Base-by-base conservation (phyloP, 92 coral and sea anemone species). In the Epizoanthus ramosus region DNA sequence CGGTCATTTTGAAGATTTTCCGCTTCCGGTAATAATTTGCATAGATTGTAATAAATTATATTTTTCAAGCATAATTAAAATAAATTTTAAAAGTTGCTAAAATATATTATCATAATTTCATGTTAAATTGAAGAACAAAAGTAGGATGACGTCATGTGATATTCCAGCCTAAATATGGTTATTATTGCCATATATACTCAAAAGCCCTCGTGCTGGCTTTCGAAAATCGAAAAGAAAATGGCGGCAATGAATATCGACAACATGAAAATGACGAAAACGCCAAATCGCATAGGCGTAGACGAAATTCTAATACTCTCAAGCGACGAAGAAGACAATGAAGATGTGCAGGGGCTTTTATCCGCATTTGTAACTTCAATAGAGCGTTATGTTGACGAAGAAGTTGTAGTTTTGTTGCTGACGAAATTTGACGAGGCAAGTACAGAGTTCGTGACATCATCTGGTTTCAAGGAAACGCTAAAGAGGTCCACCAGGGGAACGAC, bases 241-340 rank as follows among this genome's bases (percentile, higher is more conserved):
- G 97, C 97, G 90, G 70, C 15, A 18, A 61, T 50, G 31, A 61
- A 61, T 17, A 25, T 15, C 4, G 25, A 17, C 5, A 41, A 31
- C 18, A 45, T 13, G 41, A 58, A 64, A 31, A 24, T 39, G 9
- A 70, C 69, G 56, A 65, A 73, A 35, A 68, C 66, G 28, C 75
- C 57, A 58, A 54, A 24, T 74, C 70, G 39, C 54, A 28, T 72
- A 33, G 37, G 12, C 14, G 57, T 66, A 16, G 74, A 81, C 4
- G 68, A 88, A 25, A 68, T 94, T 69, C 80, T 90, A 8, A 71
- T 91, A 1, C 84, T 90, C 8, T 88, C 93, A 71, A 94, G 99
- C 63, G 99, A 97, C 43, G 98, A 97, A 14, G 98, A 95, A 41
- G 93, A 87, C 17, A 89, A 90, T 18, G 95, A 84, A 69, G 83